Conservation (phyloP, 2,113 vertebrate species). For the Mirza zaza region DNA sequence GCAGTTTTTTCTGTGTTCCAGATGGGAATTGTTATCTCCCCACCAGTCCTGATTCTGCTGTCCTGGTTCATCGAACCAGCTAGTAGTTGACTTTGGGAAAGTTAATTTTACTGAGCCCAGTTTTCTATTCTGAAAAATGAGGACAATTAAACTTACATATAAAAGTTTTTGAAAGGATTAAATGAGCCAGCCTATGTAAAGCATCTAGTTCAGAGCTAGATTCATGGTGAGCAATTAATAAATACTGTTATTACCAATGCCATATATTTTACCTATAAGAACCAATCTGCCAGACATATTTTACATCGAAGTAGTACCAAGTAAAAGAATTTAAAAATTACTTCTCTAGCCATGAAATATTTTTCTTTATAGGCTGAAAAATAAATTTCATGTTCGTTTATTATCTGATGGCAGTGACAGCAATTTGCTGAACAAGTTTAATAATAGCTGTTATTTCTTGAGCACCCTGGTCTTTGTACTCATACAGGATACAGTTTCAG, state of each 20-base stretch:
- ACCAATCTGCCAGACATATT: not conserved
- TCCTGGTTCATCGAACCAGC: not conserved
- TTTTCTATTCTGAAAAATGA: conserved; percentile 34
- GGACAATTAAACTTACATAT: not conserved
- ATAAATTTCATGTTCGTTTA: not conserved
- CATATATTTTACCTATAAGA: not conserved
- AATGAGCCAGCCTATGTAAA: not conserved
- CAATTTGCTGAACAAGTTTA: not conserved
- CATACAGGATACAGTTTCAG: not conserved
- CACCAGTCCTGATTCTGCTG: not conserved
- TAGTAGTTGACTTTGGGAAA: not conserved
- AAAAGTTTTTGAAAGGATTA: conserved; percentile 35
- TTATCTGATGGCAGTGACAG: not conserved
- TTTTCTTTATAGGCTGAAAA: not conserved
- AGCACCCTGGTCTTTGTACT: not conserved
- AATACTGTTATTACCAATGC: not conserved
- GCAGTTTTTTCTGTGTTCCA: not conserved
- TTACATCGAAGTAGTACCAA: not conserved
- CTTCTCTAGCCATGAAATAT: not conserved
- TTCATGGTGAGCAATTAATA: not conserved
- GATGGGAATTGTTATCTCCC: not conserved
- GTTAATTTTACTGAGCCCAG: not conserved
- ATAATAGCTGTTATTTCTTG: not conserved
- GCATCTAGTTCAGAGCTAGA: not conserved
- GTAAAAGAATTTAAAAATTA: conserved; percentile 1